Base-by-base conservation (phyloP, 2,888 invertebrate species). In the Panorpa germanica region DNA sequence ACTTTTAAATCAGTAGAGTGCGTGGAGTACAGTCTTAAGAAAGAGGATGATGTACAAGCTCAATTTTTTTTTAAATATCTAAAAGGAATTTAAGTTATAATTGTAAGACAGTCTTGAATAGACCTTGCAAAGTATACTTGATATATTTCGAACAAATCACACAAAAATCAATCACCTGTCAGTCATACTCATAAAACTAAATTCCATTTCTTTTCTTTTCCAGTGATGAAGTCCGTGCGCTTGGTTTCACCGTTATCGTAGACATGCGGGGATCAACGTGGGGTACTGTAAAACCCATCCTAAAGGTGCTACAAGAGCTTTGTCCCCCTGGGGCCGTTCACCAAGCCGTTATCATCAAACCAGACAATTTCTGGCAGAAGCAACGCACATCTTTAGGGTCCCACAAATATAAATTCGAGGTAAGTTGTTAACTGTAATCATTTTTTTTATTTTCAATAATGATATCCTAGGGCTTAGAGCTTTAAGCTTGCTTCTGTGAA, bases 321-420 rank as follows among this genome's bases (percentile, higher is more conserved):
- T 95, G 93, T 57, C 77, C 88, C 45, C 78, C 86, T 44, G 70
- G 70, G 39, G 72, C 69, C 52, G 82, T 96, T 49, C 82, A 91
- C 59, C 80, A 81, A 55, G 93, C 90, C 43, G 83, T 86, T 50
- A 90, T 98, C 52, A 91, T 96, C 45, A 95, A 96, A 61, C 93
- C 95, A 41, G 96, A 98, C 51, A 95, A 93, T 55, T 96, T 98
- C 64, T 95, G 95, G 95, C 95, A 96, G 59, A 96, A 96, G 59
- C 95, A 96, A 59, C 77, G 93, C 51, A 91, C 93, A 43, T 90
- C 88, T 41, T 70, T 96, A 49, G 90, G 90, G 48, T 86, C 88
- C 59, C 85, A 91, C 57, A 96, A 95, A 65, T 96, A 93, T 65
- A 93, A 91, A 63, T 96, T 96, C 63, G 95, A 96, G 73, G 88